A percentile compares a stretch with the other conserved stretches of the same genome.
phyloP scores from a whole-genome alignment of 2,113 vertebrate species.

The Vidua macroura region DNA sequence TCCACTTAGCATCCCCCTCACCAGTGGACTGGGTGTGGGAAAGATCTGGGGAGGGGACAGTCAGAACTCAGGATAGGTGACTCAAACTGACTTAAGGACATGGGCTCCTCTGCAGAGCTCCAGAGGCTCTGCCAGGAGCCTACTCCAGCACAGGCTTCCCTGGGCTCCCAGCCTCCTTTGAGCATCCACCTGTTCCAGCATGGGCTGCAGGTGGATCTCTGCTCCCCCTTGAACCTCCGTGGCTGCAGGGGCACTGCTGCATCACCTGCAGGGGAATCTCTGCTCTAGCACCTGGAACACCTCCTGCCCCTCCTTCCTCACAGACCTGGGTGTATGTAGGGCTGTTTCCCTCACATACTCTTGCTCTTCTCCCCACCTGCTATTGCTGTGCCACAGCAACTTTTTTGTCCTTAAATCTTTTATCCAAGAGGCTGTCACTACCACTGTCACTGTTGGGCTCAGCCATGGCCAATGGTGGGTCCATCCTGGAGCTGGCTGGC shows the following conservation, averaged over 20 bases:
- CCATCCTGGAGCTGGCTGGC: neutral
- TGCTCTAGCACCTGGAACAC: neutral
- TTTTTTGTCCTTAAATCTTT: neutral
- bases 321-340: too few relatives aligned
- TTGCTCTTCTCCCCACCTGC: neutral
- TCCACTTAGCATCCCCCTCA: neutral
- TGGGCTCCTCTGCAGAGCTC: neutral
- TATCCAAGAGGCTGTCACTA: rapidly evolving
- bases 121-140: neutral
- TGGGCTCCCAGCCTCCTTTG: neutral
- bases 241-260: neutral
- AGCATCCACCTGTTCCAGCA: neutral
- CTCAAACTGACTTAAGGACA: neutral
- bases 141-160: neutral
- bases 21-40: neutral
- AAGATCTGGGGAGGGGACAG: neutral
- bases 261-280: neutral
- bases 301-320: neutral
- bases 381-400: neutral
- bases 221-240: rapidly evolving
- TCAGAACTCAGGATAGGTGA: neutral
- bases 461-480: rapidly evolving
- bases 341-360: neutral
- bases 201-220: neutral
- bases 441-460: rapidly evolving